These are phyloP conservation scores for Papilio xuthus DNA, from an alignment of 1,140 invertebrate species.

Conservation along the genomic window DNA sequence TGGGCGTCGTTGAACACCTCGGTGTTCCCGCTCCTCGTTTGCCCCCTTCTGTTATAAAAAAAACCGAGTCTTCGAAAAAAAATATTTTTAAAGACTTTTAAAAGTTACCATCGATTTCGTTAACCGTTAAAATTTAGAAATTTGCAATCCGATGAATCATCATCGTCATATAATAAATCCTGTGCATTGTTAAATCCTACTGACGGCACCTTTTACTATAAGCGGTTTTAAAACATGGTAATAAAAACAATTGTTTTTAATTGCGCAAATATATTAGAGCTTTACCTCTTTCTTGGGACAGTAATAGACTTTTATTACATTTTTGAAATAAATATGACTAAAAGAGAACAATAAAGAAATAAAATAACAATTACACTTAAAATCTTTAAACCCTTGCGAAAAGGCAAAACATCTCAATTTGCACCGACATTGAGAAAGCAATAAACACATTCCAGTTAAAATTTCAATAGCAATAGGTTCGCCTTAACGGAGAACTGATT, in stretches of 20 bases:
- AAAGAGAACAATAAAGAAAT: slow-evolving; percentile 41
- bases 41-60: too few species aligned
- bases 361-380: slow-evolving; percentile 29
- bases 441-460: slow-evolving; percentile 53
- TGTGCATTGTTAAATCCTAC: not conserved
- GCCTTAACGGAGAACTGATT: slow-evolving; percentile 32
- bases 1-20: too few species aligned
- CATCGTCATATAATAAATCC: not conserved
- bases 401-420: slow-evolving; percentile 26
- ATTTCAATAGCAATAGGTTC: slow-evolving; percentile 42
- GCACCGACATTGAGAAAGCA: slow-evolving; percentile 38
- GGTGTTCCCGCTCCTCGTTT: too few species aligned
- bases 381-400: slow-evolving; percentile 7
- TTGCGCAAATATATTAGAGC: not conserved
- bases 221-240: not conserved
- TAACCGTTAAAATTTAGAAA: too few species aligned
- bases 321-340: not conserved
- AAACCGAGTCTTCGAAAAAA: not conserved
- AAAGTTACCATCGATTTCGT: not conserved
- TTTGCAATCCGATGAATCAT: not conserved
- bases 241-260: not conserved
- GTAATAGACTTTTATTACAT: not conserved
- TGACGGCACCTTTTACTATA: not conserved
- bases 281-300: not conserved
- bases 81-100: not conserved